Conservation (phyloP, 2,888 invertebrate genomes). For the Odontocerum albicorne region DNA sequence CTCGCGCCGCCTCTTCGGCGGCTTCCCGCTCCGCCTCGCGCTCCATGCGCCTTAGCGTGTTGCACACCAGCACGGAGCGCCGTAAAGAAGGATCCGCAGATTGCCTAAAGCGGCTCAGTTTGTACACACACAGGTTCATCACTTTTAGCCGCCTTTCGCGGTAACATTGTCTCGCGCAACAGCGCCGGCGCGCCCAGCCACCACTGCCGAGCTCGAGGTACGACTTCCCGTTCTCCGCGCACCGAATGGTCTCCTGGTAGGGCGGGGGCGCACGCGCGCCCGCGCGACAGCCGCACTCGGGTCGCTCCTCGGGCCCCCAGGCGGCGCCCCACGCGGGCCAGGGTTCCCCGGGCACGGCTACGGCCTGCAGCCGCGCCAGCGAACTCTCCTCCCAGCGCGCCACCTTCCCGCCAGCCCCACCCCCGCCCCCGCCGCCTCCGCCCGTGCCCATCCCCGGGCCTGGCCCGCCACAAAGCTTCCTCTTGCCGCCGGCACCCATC, state of each 20-base stretch:
- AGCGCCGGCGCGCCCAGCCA: slow-evolving; percentile 72
- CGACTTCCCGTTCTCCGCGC: slow-evolving; percentile 86
- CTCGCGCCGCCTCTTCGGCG: slow-evolving; percentile 55
- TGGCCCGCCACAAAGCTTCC: slow-evolving; percentile 41
- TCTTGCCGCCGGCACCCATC: slow-evolving; percentile 36
- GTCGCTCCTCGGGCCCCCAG: slow-evolving; percentile 51
- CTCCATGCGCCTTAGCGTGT: slow-evolving; percentile 86
- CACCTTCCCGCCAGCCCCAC: slow-evolving; percentile 44
- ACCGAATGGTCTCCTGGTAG: slow-evolving; percentile 76
- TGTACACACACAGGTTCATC: slow-evolving; percentile 90
- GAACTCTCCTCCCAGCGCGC: slow-evolving; percentile 50
- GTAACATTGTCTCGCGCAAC: slow-evolving; percentile 80
- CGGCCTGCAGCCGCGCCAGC: slow-evolving; percentile 60
- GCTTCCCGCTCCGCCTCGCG: slow-evolving; percentile 80
- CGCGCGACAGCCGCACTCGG: slow-evolving; percentile 59
- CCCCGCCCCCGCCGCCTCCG: slow-evolving; percentile 44
- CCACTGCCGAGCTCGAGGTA: slow-evolving; percentile 86
- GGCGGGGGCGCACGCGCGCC: slow-evolving; percentile 45
- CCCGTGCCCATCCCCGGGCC: slow-evolving; percentile 44
- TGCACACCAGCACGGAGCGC: slow-evolving; percentile 90
- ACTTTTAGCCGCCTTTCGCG: slow-evolving; percentile 85
- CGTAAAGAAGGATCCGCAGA: slow-evolving; percentile 87
- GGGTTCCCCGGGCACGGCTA: slow-evolving; percentile 59
- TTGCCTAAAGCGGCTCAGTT: slow-evolving; percentile 84
- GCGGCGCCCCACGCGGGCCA: slow-evolving; percentile 49